These are phyloP conservation scores for Meandrusa payeni DNA, from an alignment of 2,888 invertebrate genomes.

Conservation along the genomic window DNA sequence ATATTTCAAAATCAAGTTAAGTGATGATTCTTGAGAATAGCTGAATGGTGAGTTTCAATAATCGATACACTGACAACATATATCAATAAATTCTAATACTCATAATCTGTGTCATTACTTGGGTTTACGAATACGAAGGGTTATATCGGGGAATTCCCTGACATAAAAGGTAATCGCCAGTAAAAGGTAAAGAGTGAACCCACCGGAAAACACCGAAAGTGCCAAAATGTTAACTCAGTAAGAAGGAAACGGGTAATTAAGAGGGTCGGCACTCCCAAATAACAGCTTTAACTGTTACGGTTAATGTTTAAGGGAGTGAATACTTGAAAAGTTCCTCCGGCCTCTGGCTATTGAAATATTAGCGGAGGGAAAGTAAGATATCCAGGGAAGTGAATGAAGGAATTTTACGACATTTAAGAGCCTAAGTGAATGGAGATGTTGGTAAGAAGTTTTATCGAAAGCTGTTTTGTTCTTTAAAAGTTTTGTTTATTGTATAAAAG, in stretches of 20 bases:
- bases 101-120: too few relatives aligned
- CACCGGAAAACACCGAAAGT: constrained; percentile 27
- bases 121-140: too few relatives aligned
- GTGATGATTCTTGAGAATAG: too few relatives aligned
- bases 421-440: not conserved
- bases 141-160: not conserved
- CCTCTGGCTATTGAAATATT: constrained; percentile 29
- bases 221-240: constrained; percentile 38
- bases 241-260: constrained; percentile 45
- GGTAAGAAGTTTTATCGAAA: not conserved
- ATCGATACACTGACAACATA: too few relatives aligned
- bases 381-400: not conserved
- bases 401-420: constrained; percentile 7
- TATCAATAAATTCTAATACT: too few relatives aligned
- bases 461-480: too few relatives aligned
- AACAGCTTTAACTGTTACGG: constrained; percentile 44
- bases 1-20: too few relatives aligned
- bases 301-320: constrained; percentile 33
- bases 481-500: too few relatives aligned
- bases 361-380: constrained; percentile 22
- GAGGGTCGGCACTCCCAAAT: constrained; percentile 35
- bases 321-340: constrained; percentile 34
- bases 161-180: constrained; percentile 3
- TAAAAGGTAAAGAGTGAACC: constrained; percentile 8
- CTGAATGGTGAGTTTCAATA: too few relatives aligned